Conservation (phyloP, 2,888 invertebrate species). For the Eristalis arbustorum region DNA sequence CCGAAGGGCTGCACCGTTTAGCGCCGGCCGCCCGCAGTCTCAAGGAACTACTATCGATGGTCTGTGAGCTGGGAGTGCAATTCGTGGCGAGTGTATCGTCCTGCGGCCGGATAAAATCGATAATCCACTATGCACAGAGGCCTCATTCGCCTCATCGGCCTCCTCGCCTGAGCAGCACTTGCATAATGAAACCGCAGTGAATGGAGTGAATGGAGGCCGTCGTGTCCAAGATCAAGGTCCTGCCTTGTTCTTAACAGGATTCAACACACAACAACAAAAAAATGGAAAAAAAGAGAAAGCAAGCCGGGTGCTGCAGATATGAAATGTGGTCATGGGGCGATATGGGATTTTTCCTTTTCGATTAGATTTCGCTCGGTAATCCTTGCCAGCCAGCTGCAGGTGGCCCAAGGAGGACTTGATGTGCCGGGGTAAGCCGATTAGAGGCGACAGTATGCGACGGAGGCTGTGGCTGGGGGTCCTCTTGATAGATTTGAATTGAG, state of each 20-base stretch:
- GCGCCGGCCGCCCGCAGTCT: neutral
- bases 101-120: constrained; percentile 13
- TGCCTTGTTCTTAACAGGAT: constrained; percentile 14
- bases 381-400: neutral
- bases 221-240: constrained; percentile 37
- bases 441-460: neutral
- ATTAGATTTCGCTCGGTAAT: neutral
- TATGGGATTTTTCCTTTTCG: neutral
- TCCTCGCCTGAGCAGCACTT: neutral
- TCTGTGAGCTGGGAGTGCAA: neutral
- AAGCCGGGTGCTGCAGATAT: neutral
- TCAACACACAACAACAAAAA: constrained; percentile 5
- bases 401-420: neutral
- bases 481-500: neutral
- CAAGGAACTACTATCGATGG: neutral
- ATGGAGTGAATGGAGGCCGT: neutral
- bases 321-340: neutral
- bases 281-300: neutral
- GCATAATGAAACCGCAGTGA: constrained; percentile 20
- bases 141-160: neutral
- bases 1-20: neutral
- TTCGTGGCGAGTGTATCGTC: neutral
- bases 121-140: neutral
- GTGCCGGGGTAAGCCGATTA: neutral
- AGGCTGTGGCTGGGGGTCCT: neutral